Conservation (phyloP, 2,797 vertebrate genomes). For the Periparus ater region DNA sequence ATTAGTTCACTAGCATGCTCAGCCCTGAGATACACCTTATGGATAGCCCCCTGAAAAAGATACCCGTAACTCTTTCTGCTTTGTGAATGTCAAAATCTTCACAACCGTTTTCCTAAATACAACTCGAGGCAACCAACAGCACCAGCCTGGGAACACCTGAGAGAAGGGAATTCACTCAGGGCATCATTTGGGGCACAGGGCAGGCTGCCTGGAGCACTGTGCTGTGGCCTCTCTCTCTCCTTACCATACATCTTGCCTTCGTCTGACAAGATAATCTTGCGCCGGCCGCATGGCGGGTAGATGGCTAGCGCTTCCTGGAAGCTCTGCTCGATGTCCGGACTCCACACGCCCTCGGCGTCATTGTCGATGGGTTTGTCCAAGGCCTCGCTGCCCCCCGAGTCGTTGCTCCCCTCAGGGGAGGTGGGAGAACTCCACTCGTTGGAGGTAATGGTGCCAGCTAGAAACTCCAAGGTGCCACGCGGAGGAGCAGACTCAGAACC, state of each 20-base stretch:
- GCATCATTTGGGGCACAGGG: not conserved
- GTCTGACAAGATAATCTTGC: conserved; percentile 96
- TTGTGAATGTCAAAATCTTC: not conserved
- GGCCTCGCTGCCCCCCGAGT: conserved; percentile 88
- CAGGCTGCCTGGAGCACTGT: not conserved
- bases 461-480: conserved; percentile 76
- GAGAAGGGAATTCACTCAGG: not conserved
- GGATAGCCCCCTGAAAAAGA: not conserved
- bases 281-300: conserved; percentile 92
- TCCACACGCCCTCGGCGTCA: conserved; percentile 94
- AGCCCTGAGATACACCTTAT: not conserved
- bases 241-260: conserved; percentile 99
- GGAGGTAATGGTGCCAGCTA: conserved; percentile 90
- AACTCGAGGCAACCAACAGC: not conserved
- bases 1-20: not conserved
- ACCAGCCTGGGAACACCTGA: not conserved
- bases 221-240: not conserved
- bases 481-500: conserved; percentile 71
- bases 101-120: not conserved
- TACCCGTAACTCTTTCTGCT: not conserved
- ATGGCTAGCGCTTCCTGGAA: conserved; percentile 96
- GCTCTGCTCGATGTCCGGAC: conserved; percentile 94
- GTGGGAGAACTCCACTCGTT: conserved; percentile 93
- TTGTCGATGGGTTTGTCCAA: conserved; percentile 92
- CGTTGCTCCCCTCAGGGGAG: conserved; percentile 93